Evolutionary conservation across 2,888 invertebrate species (phyloP).

Genomic region (Archaeoteleia sp.): DNA sequence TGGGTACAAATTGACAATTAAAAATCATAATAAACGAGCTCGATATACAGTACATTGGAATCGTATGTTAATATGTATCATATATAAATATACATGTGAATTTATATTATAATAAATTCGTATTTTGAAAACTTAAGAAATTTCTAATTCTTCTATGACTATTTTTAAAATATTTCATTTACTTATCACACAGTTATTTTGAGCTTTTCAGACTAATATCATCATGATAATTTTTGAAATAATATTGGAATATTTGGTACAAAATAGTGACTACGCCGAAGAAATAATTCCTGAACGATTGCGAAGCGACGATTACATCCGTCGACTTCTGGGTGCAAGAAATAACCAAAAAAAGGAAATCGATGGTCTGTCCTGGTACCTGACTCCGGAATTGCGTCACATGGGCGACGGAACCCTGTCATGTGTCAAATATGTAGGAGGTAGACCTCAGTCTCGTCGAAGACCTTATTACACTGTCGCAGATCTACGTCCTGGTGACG

Average conservation of each 20-base stretch:
- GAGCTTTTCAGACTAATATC: too few species aligned
- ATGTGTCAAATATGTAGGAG: slow-evolving; percentile 89
- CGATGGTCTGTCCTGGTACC: slow-evolving; percentile 79
- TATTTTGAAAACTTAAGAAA: too few species aligned
- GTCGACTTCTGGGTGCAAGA: slow-evolving; percentile 81
- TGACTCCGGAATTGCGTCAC: slow-evolving; percentile 77
- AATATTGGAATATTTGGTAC: too few species aligned
- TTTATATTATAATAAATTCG: too few species aligned
- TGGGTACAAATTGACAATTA: not conserved
- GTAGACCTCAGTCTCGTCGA: slow-evolving; percentile 85
- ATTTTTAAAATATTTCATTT: too few species aligned
- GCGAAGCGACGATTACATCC: slow-evolving; percentile 82
- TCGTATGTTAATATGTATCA: too few species aligned
- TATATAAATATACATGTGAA: too few species aligned
- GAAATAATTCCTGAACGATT: slow-evolving; percentile 78
- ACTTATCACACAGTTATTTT: too few species aligned
- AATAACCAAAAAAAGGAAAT: slow-evolving; percentile 80
- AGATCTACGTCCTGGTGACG: slow-evolving; percentile 79
- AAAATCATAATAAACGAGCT: not conserved
- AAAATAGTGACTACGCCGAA: slow-evolving; percentile 77
- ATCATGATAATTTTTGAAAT: too few species aligned
- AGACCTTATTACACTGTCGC: slow-evolving; percentile 82
- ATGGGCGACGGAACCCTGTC: slow-evolving; percentile 87
- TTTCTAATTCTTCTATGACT: too few species aligned
- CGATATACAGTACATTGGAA: too few species aligned